These are phyloP conservation scores for Sigmodon hispidus DNA, from an alignment of 2,113 vertebrate genomes.

Conservation along the genomic window DNA sequence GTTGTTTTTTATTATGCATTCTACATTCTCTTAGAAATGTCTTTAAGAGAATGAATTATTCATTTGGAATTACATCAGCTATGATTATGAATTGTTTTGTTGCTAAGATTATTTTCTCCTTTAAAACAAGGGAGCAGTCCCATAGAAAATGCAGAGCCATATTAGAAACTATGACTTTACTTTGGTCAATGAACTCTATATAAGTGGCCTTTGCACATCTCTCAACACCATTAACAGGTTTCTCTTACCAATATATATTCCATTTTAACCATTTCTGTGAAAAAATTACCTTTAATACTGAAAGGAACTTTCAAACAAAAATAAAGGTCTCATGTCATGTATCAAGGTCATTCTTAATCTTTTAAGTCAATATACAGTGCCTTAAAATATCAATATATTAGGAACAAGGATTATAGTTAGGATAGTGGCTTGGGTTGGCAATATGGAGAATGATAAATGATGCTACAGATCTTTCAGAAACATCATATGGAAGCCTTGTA, in stretches of 20 bases:
- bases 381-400: slow-evolving; percentile 7
- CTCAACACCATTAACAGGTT: neutral
- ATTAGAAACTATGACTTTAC: neutral
- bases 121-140: neutral
- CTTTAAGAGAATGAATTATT: neutral
- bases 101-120: neutral
- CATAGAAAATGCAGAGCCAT: neutral
- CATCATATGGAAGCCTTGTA: neutral
- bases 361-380: slow-evolving; percentile 8
- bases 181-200: neutral
- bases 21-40: neutral
- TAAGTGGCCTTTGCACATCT: neutral
- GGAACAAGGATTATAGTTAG: neutral
- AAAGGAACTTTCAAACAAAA: neutral
- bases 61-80: neutral
- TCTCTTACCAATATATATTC: neutral
- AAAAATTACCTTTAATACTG: neutral
- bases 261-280: neutral
- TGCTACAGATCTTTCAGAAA: neutral
- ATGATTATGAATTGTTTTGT: neutral
- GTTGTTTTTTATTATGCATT: neutral
- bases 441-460: neutral
- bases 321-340: neutral
- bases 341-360: neutral
- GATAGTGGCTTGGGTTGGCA: neutral